These are phyloP conservation scores for Hemibagrus guttatus DNA, from an alignment of 2,797 vertebrate species.

Conservation along the genomic window DNA sequence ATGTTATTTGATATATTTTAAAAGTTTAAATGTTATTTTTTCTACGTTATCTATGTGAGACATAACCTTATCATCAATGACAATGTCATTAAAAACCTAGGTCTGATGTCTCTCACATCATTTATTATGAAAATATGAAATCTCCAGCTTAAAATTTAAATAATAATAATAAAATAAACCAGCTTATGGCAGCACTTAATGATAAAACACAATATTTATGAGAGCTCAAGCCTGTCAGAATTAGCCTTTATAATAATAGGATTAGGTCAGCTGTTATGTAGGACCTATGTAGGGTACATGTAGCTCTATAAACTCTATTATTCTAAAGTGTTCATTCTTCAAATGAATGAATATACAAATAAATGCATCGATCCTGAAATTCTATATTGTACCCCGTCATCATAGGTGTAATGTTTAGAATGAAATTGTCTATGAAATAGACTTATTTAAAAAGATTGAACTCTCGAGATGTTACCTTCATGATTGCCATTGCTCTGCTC, in stretches of 20 bases:
- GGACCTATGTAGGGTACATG: background rate
- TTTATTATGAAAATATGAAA: too few relatives aligned
- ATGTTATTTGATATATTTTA: too few relatives aligned
- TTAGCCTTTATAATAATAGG: background rate
- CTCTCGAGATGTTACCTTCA: slow-evolving; percentile 76
- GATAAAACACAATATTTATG: background rate
- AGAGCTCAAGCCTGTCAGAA: background rate
- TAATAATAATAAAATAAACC: background rate
- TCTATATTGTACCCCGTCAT: background rate
- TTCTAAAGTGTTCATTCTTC: background rate
- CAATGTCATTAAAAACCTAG: background rate
- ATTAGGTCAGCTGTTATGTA: background rate
- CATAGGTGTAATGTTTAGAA: background rate
- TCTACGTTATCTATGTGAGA: background rate
- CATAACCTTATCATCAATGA: background rate
- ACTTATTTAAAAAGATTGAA: background rate
- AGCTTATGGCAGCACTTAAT: background rate
- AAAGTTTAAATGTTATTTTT: background rate
- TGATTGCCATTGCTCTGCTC: slow-evolving; percentile 86
- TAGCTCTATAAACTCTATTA: background rate
- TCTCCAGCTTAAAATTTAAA: too few relatives aligned
- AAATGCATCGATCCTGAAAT: background rate
- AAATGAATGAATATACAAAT: background rate
- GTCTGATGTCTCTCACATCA: background rate
- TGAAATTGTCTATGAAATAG: background rate